Conservation (phyloP, 2,113 vertebrate species). For the Arothron firmamentum region DNA sequence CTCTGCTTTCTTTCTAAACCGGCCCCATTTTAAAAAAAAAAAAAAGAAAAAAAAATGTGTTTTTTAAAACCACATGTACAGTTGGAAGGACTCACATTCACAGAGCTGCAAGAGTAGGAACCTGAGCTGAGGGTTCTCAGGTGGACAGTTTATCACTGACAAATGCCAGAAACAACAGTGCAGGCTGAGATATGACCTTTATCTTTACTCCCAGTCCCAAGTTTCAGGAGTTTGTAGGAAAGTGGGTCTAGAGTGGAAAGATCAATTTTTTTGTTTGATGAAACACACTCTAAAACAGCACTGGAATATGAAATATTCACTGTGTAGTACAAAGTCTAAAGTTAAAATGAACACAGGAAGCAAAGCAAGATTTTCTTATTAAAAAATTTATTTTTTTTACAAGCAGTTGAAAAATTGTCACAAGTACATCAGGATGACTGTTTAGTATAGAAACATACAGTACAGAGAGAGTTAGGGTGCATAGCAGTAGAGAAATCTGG, state of each 20-base stretch:
- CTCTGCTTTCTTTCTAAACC: slow-evolving; percentile 43
- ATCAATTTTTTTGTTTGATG: not conserved
- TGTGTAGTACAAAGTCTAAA: not conserved
- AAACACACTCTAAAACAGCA: not conserved
- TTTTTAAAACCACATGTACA: slow-evolving; percentile 28
- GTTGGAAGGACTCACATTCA: slow-evolving; percentile 17
- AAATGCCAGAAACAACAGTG: slow-evolving; percentile 1
- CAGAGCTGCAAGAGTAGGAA: slow-evolving; percentile 21
- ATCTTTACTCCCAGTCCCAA: slow-evolving; percentile 4
- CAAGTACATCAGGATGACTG: slow-evolving; percentile 59
- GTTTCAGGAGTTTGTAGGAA: not conserved
- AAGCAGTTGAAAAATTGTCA: slow-evolving; percentile 60
- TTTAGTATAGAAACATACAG: slow-evolving; percentile 67
- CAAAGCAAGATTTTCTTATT: slow-evolving; percentile 37
- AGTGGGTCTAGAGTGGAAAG: too few species aligned
- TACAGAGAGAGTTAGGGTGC: slow-evolving; percentile 65
- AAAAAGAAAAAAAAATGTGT: slow-evolving; percentile 45
- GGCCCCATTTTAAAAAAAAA: slow-evolving; percentile 14
- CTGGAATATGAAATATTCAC: not conserved
- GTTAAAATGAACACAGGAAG: not conserved
- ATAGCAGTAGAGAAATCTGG: slow-evolving; percentile 59
- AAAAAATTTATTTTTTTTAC: slow-evolving; percentile 67
- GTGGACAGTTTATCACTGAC: slow-evolving; percentile 20
- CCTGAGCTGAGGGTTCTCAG: slow-evolving; percentile 3
- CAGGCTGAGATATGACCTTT: slow-evolving; percentile 18